phyloP scores from a whole-genome alignment of 2,113 vertebrate genomes.

The Nycticorax nycticorax region DNA sequence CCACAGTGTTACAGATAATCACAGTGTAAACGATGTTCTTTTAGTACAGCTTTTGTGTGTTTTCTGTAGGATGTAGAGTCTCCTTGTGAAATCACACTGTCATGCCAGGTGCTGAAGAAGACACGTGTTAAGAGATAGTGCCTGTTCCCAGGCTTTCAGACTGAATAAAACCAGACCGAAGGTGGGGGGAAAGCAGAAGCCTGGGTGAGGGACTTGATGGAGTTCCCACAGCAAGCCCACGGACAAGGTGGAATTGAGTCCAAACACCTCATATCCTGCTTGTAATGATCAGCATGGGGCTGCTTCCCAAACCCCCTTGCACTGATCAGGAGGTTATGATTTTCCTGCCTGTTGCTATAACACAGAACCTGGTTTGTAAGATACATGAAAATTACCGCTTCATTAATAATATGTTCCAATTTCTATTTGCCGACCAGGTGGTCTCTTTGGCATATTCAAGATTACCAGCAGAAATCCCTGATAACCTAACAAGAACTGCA shows the following conservation, averaged over 20 bases:
- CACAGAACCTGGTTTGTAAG: neutral
- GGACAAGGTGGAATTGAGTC: neutral
- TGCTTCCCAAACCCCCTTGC: neutral
- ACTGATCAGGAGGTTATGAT: neutral
- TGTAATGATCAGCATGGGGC: accelerated
- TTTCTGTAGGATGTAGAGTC: neutral
- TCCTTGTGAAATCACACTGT: neutral
- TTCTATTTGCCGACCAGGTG: neutral
- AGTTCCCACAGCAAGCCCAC: neutral
- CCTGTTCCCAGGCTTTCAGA: neutral
- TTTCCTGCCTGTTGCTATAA: neutral
- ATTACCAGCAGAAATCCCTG: neutral
- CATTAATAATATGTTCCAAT: neutral
- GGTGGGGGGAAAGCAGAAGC: neutral
- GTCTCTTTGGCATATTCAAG: neutral
- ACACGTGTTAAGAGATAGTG: neutral
- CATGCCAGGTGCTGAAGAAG: neutral
- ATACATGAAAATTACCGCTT: neutral
- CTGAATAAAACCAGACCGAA: neutral
- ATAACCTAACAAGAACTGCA: neutral
- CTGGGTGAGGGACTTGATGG: neutral
- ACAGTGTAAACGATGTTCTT: neutral
- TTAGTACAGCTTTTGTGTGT: neutral
- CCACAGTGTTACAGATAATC: neutral
- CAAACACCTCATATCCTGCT: neutral